A percentile compares a stretch with the other conserved stretches of the same genome.
These are phyloP conservation scores for Crocidura indochinensis DNA, from an alignment of 2,797 vertebrate species.

Conservation along the genomic window DNA sequence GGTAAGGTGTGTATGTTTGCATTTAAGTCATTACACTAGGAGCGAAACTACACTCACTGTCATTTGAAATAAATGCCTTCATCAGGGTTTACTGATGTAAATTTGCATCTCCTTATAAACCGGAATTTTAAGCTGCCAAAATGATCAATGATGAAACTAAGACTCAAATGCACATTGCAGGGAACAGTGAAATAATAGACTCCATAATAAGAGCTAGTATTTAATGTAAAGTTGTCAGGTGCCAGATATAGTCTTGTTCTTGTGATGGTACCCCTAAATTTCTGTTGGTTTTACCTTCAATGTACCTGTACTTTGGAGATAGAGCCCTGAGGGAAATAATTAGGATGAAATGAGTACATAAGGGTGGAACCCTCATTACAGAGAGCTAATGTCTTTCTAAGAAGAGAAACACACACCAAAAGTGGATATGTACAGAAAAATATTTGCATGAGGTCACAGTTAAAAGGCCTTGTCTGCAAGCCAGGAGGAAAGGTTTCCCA, in stretches of 20 bases:
- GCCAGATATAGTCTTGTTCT: neutral
- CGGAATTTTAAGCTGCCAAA: conserved; percentile 34
- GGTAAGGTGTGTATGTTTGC: neutral
- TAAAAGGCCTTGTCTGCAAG: neutral
- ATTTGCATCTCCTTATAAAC: conserved; percentile 34
- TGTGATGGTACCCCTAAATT: neutral
- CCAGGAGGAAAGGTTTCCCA: neutral
- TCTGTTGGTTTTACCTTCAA: neutral
- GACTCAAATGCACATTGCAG: neutral
- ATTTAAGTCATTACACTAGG: neutral
- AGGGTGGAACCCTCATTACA: neutral
- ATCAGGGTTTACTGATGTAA: conserved; percentile 2
- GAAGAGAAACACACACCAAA: neutral
- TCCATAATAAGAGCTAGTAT: neutral
- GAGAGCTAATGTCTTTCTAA: neutral
- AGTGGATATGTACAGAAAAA: too few species aligned
- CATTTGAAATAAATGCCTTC: neutral
- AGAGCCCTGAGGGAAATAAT: conserved; percentile 4
- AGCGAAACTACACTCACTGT: neutral
- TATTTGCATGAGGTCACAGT: neutral
- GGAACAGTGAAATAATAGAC: neutral
- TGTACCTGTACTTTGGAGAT: neutral
- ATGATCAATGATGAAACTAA: neutral
- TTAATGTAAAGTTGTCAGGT: neutral
- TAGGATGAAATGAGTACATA: neutral